Evolutionary conservation across 2,888 invertebrate species (phyloP), one percentile per base, ranked within the genome.

Genomic region (Pristionchus maxplancki): DNA sequence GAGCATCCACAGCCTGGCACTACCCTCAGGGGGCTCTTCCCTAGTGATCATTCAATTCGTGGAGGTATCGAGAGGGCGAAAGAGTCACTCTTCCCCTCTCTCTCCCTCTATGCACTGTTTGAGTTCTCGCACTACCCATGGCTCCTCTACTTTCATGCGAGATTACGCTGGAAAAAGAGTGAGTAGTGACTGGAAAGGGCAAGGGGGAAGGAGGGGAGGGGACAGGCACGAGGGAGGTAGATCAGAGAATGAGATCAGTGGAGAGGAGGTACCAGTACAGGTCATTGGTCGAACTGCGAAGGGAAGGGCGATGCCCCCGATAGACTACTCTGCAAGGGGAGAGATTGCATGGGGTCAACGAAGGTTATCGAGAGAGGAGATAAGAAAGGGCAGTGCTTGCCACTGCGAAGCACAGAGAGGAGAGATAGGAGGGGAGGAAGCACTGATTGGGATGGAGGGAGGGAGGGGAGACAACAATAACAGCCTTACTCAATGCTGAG

Each of bases 1-100:
- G 64, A 67, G 74, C 81, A 44, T 81, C 81, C 81, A 81, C 81
- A 24, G 20, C 81, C 81, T 81, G 81, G 81, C 81, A 81, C 81
- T 24, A 17, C 81, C 81, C 81, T 20, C 6, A 17, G 28, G 81
- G 81, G 24, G 15, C 15, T n/a, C n/a, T 13, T n/a, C 71, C 28
- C 44, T 34, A 81, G 81, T 81, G 50, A 50, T 50, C 50, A 48
- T 40, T 48, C 48, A 31, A 81, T 50, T 50, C 48, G 81, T 34
- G 37, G 81, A 81, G 81, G n/a, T 13, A 31, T 40, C 24, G 58
- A 24, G 58, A 53, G 53, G 53, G n/a, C 9, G n/a, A 78, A 44
- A 58, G 58, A 24, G 58, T 24, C 58, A 24, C 58, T 58, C 24
- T n/a, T n/a, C n/a, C 31, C 6, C 64, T 64, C 40, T 24, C 40